Evolutionary conservation across 1,140 invertebrate species (phyloP).

Genomic region (Chrysomallon squamiferum): DNA sequence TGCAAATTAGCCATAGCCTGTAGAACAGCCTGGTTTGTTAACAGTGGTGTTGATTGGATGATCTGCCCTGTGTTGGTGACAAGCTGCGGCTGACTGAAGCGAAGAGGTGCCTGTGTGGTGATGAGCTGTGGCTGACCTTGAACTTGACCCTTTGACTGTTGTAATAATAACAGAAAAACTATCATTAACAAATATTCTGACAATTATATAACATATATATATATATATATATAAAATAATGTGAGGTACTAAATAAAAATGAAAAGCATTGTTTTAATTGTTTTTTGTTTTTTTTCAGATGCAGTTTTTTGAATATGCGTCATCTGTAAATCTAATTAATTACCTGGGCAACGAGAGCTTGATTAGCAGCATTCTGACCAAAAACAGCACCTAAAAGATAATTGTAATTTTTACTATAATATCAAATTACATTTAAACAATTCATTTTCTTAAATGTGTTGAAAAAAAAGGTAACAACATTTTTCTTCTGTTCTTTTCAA

Average conservation of each 20-base stretch:
- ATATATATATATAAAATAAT: background rate
- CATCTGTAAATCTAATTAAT: too few species aligned
- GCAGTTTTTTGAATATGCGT: too few species aligned
- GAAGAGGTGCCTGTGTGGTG: slow-evolving; percentile 41
- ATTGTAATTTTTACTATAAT: slow-evolving; percentile 2
- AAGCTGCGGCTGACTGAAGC: slow-evolving; percentile 48
- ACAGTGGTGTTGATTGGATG: slow-evolving; percentile 51
- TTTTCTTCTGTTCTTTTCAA: too few species aligned
- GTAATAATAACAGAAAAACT: background rate
- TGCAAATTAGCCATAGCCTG: slow-evolving; percentile 54
- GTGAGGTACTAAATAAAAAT: too few species aligned
- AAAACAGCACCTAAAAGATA: slow-evolving; percentile 32
- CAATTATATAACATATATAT: background rate
- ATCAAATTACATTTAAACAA: background rate
- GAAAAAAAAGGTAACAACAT: too few species aligned
- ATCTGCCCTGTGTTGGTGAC: slow-evolving; percentile 53
- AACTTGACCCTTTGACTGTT: slow-evolving; percentile 44
- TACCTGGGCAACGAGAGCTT: slow-evolving; percentile 30
- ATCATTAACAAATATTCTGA: background rate
- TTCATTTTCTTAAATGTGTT: too few species aligned
- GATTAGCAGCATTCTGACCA: slow-evolving; percentile 19
- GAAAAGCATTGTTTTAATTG: too few species aligned
- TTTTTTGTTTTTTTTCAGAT: too few species aligned
- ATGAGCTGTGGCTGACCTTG: slow-evolving; percentile 45
- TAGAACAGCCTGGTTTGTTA: slow-evolving; percentile 55